Conservation (phyloP, 2,113 vertebrate genomes). For the Naja naja region DNA sequence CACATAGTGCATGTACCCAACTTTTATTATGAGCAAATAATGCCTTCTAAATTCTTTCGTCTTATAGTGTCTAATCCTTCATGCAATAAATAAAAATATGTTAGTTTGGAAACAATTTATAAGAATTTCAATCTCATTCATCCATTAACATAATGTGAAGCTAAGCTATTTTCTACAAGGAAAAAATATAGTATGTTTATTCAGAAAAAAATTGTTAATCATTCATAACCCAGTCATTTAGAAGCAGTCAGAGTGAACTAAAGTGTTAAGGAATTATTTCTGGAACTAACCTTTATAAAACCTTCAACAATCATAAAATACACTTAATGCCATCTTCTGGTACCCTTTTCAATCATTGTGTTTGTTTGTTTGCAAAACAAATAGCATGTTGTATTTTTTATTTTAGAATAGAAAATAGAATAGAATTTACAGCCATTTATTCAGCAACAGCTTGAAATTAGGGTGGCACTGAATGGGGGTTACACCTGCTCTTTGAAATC, state of each 20-base stretch:
- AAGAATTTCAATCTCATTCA: conserved; percentile 27
- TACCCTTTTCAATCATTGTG: not conserved
- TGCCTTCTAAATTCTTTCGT: conserved; percentile 29
- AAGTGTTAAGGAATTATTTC: conserved; percentile 25
- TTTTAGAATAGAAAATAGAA: not conserved
- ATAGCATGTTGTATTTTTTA: not conserved
- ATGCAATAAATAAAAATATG: conserved; percentile 34
- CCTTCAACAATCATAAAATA: not conserved
- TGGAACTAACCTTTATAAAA: conserved; percentile 7
- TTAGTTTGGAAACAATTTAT: conserved; percentile 16
- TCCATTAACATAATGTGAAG: not conserved
- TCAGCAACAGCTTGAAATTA: not conserved
- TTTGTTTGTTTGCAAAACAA: not conserved
- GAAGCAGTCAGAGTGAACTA: not conserved
- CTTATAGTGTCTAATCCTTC: conserved; percentile 23
- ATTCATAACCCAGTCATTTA: conserved; percentile 11
- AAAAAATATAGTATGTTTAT: conserved; percentile 2
- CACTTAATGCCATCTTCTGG: not conserved
- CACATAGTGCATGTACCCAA: not conserved
- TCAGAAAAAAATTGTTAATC: not conserved
- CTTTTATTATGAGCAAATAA: conserved; percentile 1
- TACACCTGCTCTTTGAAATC: not conserved
- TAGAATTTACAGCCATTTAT: not conserved
- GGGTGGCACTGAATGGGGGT: not conserved
- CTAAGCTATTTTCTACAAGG: not conserved